A percentile compares a stretch with the other conserved stretches of the same genome.
These are phyloP conservation scores for Parapristionchus giblindavisi DNA, from an alignment of 2,888 invertebrate species.

Conservation along the genomic window DNA sequence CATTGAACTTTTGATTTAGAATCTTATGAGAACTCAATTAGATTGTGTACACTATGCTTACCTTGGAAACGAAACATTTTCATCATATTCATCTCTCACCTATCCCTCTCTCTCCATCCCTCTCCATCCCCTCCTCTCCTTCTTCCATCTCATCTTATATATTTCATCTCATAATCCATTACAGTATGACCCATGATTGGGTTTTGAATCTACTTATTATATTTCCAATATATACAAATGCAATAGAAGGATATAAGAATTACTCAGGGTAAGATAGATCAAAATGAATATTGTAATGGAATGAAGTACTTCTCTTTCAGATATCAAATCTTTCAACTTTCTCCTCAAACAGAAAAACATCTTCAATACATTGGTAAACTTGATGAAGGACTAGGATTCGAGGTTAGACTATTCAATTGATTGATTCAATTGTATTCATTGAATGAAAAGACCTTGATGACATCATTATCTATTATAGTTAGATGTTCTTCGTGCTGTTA, in stretches of 20 bases:
- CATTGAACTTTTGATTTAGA: no score
- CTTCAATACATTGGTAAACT: constrained; percentile 20
- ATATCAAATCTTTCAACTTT: constrained; percentile 21
- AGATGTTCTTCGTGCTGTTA: constrained; percentile 28
- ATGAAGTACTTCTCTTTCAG: not conserved
- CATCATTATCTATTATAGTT: constrained; percentile 11
- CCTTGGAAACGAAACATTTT: constrained; percentile 24
- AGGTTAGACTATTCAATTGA: constrained; percentile 20
- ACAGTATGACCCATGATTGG: not conserved
- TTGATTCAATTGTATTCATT: not conserved
- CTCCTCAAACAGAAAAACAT: constrained; percentile 22
- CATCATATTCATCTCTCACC: constrained; percentile 4
- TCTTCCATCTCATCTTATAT: not conserved
- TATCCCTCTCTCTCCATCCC: not conserved
- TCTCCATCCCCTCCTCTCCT: not conserved
- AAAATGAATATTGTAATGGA: not conserved
- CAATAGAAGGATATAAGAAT: constrained; percentile 24
- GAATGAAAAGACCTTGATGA: not conserved
- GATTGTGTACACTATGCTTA: constrained; percentile 30
- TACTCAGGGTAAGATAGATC: constrained; percentile 11
- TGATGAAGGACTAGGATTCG: constrained; percentile 23
- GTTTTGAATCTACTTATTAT: not conserved
- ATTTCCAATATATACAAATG: not conserved
- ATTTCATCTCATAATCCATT: not conserved
- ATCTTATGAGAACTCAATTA: no score